A percentile compares a stretch with the other conserved stretches of the same genome.
These are phyloP conservation scores for Patella vulgata DNA, from an alignment of 1,140 invertebrate species.

Conservation along the genomic window DNA sequence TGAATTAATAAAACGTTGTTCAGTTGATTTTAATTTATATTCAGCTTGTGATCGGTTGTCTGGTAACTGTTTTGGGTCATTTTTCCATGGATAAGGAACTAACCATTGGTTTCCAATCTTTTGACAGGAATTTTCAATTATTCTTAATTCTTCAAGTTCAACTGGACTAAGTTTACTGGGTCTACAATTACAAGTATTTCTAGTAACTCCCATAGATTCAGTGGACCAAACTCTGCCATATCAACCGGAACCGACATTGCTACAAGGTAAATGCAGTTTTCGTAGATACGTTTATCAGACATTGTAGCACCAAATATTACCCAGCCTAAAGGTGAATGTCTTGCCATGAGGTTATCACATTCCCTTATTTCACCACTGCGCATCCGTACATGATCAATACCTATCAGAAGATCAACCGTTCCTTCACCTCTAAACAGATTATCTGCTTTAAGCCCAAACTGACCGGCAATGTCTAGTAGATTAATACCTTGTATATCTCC, in stretches of 20 bases:
- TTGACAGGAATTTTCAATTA: constrained; percentile 7
- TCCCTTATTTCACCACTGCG: too few relatives aligned
- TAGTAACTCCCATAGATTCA: constrained; percentile 7
- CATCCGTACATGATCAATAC: too few relatives aligned
- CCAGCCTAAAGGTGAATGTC: too few relatives aligned
- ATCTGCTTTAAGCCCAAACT: not conserved
- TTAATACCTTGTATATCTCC: constrained; percentile 1
- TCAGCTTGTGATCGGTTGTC: constrained; percentile 13
- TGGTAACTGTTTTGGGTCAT: constrained; percentile 11
- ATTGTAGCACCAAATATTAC: too few relatives aligned
- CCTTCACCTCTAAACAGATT: not conserved
- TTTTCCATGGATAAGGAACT: constrained; percentile 18
- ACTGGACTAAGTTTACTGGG: constrained; percentile 9
- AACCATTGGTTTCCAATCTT: constrained; percentile 8
- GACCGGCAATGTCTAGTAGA: not conserved
- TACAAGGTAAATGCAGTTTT: too few relatives aligned
- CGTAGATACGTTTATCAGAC: too few relatives aligned
- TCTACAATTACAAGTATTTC: constrained; percentile 6
- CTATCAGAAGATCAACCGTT: too few relatives aligned
- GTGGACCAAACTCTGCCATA: constrained; percentile 1
- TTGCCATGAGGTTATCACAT: too few relatives aligned
- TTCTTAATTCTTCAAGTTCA: constrained; percentile 2
- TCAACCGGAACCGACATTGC: not conserved
- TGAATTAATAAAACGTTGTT: constrained; percentile 6
- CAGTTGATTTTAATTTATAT: constrained; percentile 13